Percentiles rank a stretch among this genome's conserved stretches.
These are phyloP conservation scores for Blomia tropicalis DNA, from an alignment of 2,888 invertebrate species.

Conservation along the genomic window DNA sequence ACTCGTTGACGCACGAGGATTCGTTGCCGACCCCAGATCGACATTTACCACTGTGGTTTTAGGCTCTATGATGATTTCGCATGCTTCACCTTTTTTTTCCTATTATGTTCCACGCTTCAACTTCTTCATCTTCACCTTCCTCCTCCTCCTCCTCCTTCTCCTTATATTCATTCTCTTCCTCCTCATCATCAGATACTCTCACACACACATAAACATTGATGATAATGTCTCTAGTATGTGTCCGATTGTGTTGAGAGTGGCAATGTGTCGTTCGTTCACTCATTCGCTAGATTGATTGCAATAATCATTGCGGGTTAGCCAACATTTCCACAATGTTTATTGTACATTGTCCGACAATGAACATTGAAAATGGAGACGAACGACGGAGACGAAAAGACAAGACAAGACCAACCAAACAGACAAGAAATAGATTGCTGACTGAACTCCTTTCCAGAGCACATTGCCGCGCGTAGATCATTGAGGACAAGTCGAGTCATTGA, in stretches of 20 bases:
- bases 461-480: conserved; percentile 8
- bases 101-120: not conserved
- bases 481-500: conserved; percentile 5
- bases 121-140: too few species aligned
- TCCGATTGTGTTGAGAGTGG: not conserved
- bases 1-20: too few species aligned
- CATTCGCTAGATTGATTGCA: too few species aligned
- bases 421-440: conserved; percentile 6
- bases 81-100: conserved; percentile 4
- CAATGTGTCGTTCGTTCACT: not conserved
- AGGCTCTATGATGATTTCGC: conserved; percentile 6
- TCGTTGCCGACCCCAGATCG: too few species aligned
- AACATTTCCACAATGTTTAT: too few species aligned
- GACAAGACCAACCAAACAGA: not conserved
- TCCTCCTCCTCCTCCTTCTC: too few species aligned
- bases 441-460: not conserved
- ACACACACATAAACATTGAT: not conserved
- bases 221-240: not conserved
- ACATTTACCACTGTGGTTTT: not conserved
- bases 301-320: not conserved
- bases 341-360: not conserved
- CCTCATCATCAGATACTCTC: too few species aligned
- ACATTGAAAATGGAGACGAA: not conserved
- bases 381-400: conserved; percentile 1
- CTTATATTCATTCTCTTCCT: too few species aligned